A percentile compares a stretch with the other conserved stretches of the same genome.
Evolutionary conservation across 2,797 vertebrate species (phyloP).

Genomic region (Peromyscus attwateri): DNA sequence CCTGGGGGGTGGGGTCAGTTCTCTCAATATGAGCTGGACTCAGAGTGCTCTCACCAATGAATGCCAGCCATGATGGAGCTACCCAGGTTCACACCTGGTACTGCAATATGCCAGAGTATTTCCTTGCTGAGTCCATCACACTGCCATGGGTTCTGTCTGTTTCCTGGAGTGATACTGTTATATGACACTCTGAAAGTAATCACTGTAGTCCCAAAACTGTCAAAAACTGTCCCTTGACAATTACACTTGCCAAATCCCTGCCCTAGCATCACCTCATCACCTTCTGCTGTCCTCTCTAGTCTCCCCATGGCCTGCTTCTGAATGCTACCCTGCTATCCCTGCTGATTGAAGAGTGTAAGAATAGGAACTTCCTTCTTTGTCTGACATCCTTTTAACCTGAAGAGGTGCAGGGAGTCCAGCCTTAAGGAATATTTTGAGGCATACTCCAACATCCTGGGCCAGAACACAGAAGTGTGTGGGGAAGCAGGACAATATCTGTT

Average conservation of each 20-base stretch:
- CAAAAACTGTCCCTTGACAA: too few relatives aligned
- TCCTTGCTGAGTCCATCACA: too few relatives aligned
- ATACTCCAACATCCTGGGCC: neutral
- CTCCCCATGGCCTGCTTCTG: neutral
- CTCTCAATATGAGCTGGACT: neutral
- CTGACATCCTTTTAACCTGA: neutral
- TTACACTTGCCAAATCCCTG: too few relatives aligned
- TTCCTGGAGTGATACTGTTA: neutral
- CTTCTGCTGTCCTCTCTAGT: neutral
- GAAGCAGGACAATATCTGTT: neutral
- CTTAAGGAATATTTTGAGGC: too few relatives aligned
- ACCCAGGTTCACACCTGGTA: too few relatives aligned
- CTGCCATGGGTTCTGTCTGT: accelerated
- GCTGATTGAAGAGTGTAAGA: too few relatives aligned
- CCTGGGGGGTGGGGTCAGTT: accelerated
- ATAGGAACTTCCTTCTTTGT: neutral
- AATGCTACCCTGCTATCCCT: neutral
- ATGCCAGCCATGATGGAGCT: neutral
- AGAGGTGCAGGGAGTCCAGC: neutral
- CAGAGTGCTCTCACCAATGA: accelerated
- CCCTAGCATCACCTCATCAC: too few relatives aligned
- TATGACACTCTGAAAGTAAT: neutral
- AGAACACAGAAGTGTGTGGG: neutral
- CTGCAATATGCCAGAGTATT: neutral
- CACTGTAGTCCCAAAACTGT: accelerated